Conservation (phyloP, 2,888 invertebrate genomes). For the Busseola fusca region DNA sequence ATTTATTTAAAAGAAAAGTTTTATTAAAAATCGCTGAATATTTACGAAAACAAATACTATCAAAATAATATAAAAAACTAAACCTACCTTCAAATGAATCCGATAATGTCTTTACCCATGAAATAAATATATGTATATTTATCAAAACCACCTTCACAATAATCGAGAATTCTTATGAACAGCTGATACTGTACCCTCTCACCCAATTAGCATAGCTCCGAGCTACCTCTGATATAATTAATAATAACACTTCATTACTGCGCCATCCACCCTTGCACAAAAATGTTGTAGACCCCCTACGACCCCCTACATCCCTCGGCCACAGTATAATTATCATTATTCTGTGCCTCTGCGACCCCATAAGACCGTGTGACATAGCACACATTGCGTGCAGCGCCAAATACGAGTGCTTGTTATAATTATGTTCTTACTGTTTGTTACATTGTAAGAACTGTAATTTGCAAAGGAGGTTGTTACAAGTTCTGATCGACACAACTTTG, state of each 20-base stretch:
- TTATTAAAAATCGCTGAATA: neutral
- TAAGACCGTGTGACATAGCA: conserved; percentile 33
- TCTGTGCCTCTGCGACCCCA: neutral
- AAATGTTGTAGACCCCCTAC: conserved; percentile 30
- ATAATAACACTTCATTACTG: conserved; percentile 48
- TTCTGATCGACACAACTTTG: neutral
- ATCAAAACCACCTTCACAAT: conserved; percentile 11
- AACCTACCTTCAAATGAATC: neutral
- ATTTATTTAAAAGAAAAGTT: neutral
- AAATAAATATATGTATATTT: conserved; percentile 7
- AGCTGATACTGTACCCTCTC: conserved; percentile 3
- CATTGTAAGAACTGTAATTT: neutral
- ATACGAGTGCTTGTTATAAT: neutral
- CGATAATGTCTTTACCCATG: neutral
- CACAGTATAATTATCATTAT: no score
- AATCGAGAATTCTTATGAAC: conserved; percentile 1
- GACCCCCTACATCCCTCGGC: conserved; percentile 1
- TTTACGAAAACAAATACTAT: neutral
- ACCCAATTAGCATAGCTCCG: conserved; percentile 33
- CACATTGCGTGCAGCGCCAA: conserved; percentile 19
- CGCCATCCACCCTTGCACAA: conserved; percentile 38
- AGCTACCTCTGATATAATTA: conserved; percentile 40
- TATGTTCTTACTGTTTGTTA: conserved; percentile 22
- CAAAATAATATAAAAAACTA: neutral
- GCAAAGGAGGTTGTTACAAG: neutral